These are phyloP conservation scores for Pollachius pollachius DNA, from an alignment of 2,113 vertebrate genomes.

Conservation along the genomic window DNA sequence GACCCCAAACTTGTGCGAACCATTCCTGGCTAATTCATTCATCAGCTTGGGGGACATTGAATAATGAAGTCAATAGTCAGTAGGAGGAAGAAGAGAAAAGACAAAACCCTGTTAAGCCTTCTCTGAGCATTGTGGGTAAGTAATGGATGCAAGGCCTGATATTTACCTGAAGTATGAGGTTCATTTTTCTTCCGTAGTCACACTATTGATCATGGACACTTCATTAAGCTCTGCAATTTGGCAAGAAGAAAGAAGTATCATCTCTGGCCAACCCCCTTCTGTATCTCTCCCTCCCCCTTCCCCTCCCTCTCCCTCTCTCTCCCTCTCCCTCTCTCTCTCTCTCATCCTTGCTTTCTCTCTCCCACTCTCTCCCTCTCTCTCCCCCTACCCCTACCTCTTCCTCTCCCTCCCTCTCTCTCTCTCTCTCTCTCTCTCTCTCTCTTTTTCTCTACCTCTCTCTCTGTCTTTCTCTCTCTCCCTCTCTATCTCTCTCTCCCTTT, in stretches of 20 bases:
- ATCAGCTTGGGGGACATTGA: constrained; percentile 21
- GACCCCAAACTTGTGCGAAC: not conserved
- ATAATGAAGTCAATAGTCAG: constrained; percentile 28
- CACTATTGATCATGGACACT: constrained; percentile 45
- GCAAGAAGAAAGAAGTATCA: constrained; percentile 31
- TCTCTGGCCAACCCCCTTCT: constrained; percentile 13
- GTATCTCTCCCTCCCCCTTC: not conserved
- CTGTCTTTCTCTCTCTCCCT: too few species aligned
- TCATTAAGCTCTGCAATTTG: constrained; percentile 55
- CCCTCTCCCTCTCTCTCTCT: constrained; percentile 23
- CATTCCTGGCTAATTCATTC: constrained; percentile 18
- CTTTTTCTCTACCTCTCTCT: constrained; percentile 2
- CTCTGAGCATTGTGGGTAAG: constrained; percentile 28
- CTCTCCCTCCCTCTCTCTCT: not conserved
- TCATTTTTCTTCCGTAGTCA: constrained; percentile 43
- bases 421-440: constrained; percentile 17
- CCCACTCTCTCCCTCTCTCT: not conserved
- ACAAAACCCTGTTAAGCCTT: constrained; percentile 5
- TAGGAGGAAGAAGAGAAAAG: constrained; percentile 14
- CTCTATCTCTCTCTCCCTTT: constrained; percentile 4
- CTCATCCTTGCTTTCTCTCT: constrained; percentile 36
- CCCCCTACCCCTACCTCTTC: constrained; percentile 33
- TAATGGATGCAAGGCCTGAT: constrained; percentile 31
- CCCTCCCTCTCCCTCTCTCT: constrained; percentile 35
- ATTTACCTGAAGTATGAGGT: constrained; percentile 40